phyloP scores from a whole-genome alignment of 2,797 vertebrate species.

The Kryptopterus vitreolus region DNA sequence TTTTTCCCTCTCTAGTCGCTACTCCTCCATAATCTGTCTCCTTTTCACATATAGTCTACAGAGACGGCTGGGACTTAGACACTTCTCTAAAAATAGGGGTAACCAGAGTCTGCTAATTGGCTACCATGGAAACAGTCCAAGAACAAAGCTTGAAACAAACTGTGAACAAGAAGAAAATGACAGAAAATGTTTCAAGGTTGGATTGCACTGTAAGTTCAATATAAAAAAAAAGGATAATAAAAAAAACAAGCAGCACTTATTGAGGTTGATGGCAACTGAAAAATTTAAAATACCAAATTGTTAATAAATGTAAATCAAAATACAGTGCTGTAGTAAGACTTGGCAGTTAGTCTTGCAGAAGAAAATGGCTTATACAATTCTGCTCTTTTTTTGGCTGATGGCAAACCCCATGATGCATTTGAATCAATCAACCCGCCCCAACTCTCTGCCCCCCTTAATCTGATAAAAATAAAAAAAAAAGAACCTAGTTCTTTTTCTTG shows the following conservation, averaged over 20 bases:
- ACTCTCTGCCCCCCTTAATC: too few relatives aligned
- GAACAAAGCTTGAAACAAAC: conserved; percentile 53
- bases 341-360: not conserved
- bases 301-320: not conserved
- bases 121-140: conserved; percentile 69
- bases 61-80: conserved; percentile 43
- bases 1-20: conserved; percentile 21
- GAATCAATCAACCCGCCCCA: conserved; percentile 15
- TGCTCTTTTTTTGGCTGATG: not conserved
- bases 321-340: not conserved
- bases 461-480: too few relatives aligned
- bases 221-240: too few relatives aligned
- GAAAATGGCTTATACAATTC: not conserved
- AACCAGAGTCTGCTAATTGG: conserved; percentile 61
- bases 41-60: conserved; percentile 41
- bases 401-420: not conserved
- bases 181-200: conserved; percentile 28
- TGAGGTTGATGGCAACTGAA: not conserved
- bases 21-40: conserved; percentile 25
- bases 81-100: conserved; percentile 56
- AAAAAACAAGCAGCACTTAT: too few relatives aligned
- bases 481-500: conserved; percentile 1
- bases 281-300: not conserved
- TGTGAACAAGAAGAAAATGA: conserved; percentile 34
- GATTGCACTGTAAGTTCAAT: not conserved